A percentile compares a stretch with the other conserved stretches of the same genome.
Evolutionary conservation across 1,140 invertebrate species (phyloP).

Genomic region (Rhagoletis pomonella): DNA sequence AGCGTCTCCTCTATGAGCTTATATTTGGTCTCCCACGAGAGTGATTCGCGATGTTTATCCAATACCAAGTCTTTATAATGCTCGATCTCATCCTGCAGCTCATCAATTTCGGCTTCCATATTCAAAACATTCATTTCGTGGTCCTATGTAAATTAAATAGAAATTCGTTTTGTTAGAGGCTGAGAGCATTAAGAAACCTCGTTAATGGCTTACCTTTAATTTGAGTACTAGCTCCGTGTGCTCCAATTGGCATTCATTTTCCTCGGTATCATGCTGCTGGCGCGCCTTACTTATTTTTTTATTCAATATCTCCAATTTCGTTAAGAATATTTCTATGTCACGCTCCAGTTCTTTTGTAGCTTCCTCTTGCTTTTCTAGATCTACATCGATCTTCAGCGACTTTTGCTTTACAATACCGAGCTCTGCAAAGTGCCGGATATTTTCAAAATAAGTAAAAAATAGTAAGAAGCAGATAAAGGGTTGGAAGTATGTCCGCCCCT

Average conservation of each 20-base stretch:
- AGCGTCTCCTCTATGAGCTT: constrained; percentile 82
- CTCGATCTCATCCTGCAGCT: constrained; percentile 80
- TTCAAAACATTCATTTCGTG: constrained; percentile 80
- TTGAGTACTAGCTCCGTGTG: constrained; percentile 77
- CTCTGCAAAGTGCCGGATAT: constrained; percentile 74
- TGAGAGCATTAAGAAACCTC: background rate
- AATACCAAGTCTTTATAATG: constrained; percentile 79
- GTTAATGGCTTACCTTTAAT: constrained; percentile 73
- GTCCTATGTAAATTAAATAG: constrained; percentile 62
- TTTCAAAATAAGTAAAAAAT: background rate
- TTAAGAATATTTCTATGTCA: constrained; percentile 78
- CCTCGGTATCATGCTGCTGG: constrained; percentile 78
- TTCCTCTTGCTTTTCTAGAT: constrained; percentile 77
- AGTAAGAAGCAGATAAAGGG: no score
- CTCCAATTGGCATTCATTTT: constrained; percentile 77
- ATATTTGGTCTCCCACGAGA: constrained; percentile 88
- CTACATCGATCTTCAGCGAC: constrained; percentile 80
- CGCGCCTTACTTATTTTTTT: constrained; percentile 78
- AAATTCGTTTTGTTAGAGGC: background rate
- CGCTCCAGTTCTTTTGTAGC: constrained; percentile 78
- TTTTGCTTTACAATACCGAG: constrained; percentile 85
- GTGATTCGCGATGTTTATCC: constrained; percentile 79
- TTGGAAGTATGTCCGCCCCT: no score
- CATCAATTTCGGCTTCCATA: constrained; percentile 80
- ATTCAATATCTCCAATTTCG: constrained; percentile 78